Evolutionary conservation across 2,888 invertebrate genomes (phyloP), one percentile per base, ranked within the genome.

Genomic region (Rotaria socialis): DNA sequence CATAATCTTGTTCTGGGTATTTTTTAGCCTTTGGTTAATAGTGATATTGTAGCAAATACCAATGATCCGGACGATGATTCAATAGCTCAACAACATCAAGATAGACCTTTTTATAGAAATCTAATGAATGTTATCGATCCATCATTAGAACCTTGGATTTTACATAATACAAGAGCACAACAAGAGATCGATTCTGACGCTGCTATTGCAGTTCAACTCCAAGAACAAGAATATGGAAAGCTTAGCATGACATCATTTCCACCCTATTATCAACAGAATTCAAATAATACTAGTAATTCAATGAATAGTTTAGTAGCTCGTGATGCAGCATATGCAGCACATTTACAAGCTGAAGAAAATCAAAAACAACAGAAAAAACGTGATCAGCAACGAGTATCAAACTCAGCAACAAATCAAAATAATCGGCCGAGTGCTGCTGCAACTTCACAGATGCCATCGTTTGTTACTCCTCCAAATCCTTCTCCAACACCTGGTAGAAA

Each of bases 131-230:
- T 4, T 27, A 3, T 6, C 7, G 35, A 67, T 35, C 8, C 67
- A 27, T 16, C 16, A 4, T 4, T 1, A 2, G 1, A 35, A 5
- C 0, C 6, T 67, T 3, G 1, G 16, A 19, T 7, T 35, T 10
- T 35, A 35, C 5, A 19, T 41, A 14, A 67, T 35, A 0, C 1
- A 7, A 35, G 14, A 35, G 35, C 2, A 67, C 5, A 1, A 14
- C 1, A 16, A 19, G 67, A 67, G 6, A 41, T 19, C 16, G 35
- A 67, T 35, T 35, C 67, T 67, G 67, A 67, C 19, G 67, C 27
- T 35, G 67, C 35, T 27, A 35, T 3, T 19, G 67, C 67, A 19
- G 14, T 35, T 35, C 35, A 3, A 67, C 67, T 67, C 35, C 67
- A 67, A 67, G 35, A 35, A 35, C 35, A 67, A 67, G 67, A 67